Evolutionary conservation across 2,888 invertebrate species (phyloP).

Genomic region (Drosophila robusta): DNA sequence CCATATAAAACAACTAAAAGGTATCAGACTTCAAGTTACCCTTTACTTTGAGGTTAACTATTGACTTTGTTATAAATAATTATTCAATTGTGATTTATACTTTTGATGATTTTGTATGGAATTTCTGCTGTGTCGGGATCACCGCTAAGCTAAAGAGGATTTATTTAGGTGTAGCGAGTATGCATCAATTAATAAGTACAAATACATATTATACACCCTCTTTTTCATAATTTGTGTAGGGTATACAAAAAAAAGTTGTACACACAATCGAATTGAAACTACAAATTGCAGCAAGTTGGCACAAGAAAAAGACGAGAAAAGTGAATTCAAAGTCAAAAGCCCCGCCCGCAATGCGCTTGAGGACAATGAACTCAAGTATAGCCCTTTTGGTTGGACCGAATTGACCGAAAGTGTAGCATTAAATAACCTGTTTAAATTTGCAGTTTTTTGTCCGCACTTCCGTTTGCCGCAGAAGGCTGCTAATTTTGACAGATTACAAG

Average conservation of each 20-base stretch:
- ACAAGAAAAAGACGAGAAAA: conserved; percentile 22
- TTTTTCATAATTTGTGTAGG: conserved; percentile 1
- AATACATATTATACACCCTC: neutral
- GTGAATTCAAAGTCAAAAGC: conserved; percentile 54
- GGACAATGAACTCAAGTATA: conserved; percentile 62
- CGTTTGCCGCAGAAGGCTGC: conserved; percentile 61
- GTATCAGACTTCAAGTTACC: conserved; percentile 11
- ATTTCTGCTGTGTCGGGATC: too few relatives aligned
- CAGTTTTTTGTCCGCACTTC: conserved; percentile 66
- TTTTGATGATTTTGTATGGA: too few relatives aligned
- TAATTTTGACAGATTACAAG: conserved; percentile 81
- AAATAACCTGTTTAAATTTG: conserved; percentile 73
- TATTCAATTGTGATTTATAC: too few relatives aligned
- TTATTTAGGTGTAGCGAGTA: too few relatives aligned
- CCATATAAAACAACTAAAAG: neutral
- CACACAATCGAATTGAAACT: conserved; percentile 31
- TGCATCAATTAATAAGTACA: too few relatives aligned
- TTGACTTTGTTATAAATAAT: too few relatives aligned
- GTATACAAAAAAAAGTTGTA: conserved; percentile 13
- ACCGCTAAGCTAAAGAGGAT: too few relatives aligned
- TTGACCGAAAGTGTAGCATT: conserved; percentile 41
- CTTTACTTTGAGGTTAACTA: conserved; percentile 14
- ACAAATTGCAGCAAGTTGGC: conserved; percentile 42
- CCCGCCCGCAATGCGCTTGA: conserved; percentile 45
- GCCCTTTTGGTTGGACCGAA: conserved; percentile 18